Evolutionary conservation across 2,797 vertebrate genomes (phyloP).

Genomic region (Gouania willdenowi): DNA sequence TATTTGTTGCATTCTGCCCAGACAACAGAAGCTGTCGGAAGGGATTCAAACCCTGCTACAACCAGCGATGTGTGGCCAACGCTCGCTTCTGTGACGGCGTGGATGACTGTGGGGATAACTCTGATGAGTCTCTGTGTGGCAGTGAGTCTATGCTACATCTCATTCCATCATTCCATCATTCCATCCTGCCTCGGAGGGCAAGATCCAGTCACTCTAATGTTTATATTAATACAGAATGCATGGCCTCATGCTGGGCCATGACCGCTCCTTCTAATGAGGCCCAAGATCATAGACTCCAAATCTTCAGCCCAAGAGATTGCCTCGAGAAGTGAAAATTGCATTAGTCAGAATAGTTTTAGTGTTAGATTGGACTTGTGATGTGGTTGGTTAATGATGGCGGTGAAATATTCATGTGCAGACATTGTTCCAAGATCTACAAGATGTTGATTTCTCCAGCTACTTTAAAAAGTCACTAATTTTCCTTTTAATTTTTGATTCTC

Average conservation of each 20-base stretch:
- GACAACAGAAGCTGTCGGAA: conserved; percentile 92
- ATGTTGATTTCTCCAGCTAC: too few species aligned
- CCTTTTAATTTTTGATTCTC: too few species aligned
- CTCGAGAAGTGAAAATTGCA: too few species aligned
- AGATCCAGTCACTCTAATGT: conserved; percentile 28
- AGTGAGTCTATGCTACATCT: conserved; percentile 82
- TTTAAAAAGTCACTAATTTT: too few species aligned
- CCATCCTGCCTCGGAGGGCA: conserved; percentile 26
- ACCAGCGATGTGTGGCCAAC: conserved; percentile 86
- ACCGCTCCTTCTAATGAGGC: conserved; percentile 48
- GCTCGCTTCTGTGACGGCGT: conserved; percentile 85
- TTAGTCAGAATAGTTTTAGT: conserved; percentile 1
- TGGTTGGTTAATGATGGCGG: too few species aligned
- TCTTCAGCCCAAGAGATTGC: conserved; percentile 4
- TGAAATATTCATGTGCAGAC: too few species aligned
- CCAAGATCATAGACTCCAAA: conserved; percentile 30
- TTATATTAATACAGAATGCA: conserved; percentile 24
- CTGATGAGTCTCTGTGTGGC: conserved; percentile 92
- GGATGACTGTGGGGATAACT: conserved; percentile 93
- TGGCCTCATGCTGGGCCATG: conserved; percentile 50
- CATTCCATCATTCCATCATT: conserved; percentile 39
- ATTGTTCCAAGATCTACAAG: too few species aligned
- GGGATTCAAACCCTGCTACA: conserved; percentile 88
- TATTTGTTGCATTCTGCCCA: conserved; percentile 64
- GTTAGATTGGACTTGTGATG: neutral